phyloP scores from a whole-genome alignment of 2,888 invertebrate species.

The Mesopsocus fuscifrons region DNA sequence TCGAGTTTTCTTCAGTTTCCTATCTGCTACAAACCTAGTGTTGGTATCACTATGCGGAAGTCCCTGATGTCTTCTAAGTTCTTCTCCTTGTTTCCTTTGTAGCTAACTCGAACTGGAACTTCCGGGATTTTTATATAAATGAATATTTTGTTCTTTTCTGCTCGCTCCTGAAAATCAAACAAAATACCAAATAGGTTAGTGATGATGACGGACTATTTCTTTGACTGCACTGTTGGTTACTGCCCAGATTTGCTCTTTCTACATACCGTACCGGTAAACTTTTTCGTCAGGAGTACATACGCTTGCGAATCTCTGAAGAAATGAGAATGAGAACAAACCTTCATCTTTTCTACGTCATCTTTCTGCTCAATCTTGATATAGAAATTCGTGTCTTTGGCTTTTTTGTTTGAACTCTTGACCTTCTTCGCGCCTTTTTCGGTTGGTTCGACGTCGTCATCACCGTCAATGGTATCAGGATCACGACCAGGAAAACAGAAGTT shows the following conservation, averaged over 20 bases:
- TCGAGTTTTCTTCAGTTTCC: too few species aligned
- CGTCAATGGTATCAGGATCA: conserved; percentile 67
- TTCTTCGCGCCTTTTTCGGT: conserved; percentile 32
- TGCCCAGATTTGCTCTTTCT: too few species aligned
- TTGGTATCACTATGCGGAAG: conserved; percentile 84
- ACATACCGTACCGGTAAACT: conserved; percentile 14
- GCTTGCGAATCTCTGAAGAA: too few species aligned
- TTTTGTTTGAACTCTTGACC: conserved; percentile 28
- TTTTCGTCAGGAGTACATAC: too few species aligned
- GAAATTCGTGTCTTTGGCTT: conserved; percentile 67
- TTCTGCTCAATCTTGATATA: conserved; percentile 71
- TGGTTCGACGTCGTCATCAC: conserved; percentile 33
- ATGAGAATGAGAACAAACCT: too few species aligned
- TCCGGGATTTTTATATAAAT: conserved; percentile 98
- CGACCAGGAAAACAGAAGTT: conserved; percentile 95
- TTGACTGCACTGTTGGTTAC: too few species aligned
- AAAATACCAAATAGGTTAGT: too few species aligned
- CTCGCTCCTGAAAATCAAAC: conserved; percentile 58
- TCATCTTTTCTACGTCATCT: conserved; percentile 96
- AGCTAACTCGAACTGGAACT: conserved; percentile 82
- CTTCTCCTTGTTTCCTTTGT: conserved; percentile 97
- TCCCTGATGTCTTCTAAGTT: conserved; percentile 92
- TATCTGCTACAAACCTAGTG: too few species aligned
- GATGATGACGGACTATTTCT: too few species aligned
- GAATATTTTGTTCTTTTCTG: conserved; percentile 95